Evolutionary conservation across 2,113 vertebrate species (phyloP).

Genomic region (Eulemur macaco): DNA sequence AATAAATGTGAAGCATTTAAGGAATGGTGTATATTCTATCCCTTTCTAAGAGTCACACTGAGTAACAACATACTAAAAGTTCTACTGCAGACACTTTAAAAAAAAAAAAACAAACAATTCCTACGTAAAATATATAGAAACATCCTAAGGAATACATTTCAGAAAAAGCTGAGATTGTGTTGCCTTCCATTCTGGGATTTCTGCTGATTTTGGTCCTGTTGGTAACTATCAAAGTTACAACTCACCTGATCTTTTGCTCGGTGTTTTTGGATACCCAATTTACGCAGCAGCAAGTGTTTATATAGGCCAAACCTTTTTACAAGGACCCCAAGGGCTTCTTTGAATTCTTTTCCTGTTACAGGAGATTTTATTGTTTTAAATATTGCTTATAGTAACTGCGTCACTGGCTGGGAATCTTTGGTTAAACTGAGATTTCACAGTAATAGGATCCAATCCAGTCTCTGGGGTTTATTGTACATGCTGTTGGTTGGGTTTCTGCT

Average conservation of each 20-base stretch:
- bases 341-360: conserved; percentile 65
- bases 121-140: conserved; percentile 17
- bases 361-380: conserved; percentile 74
- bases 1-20: background rate
- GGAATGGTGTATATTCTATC: background rate
- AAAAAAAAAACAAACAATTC: background rate
- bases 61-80: background rate
- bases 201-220: background rate
- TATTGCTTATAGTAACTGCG: conserved; percentile 64
- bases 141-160: background rate
- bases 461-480: background rate
- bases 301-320: conserved; percentile 62
- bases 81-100: background rate
- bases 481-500: conserved; percentile 49
- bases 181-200: background rate
- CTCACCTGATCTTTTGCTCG: conserved; percentile 24
- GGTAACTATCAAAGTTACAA: background rate
- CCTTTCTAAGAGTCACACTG: background rate
- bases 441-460: conserved; percentile 30
- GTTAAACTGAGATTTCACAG: conserved; percentile 55
- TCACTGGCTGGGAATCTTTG: conserved; percentile 75
- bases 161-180: background rate
- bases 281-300: conserved; percentile 57
- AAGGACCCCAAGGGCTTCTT: conserved; percentile 67
- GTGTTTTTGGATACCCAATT: background rate